Evolutionary conservation across 2,888 invertebrate species (phyloP), one percentile per base, ranked within the genome.

Genomic region (Phalera bucephala): DNA sequence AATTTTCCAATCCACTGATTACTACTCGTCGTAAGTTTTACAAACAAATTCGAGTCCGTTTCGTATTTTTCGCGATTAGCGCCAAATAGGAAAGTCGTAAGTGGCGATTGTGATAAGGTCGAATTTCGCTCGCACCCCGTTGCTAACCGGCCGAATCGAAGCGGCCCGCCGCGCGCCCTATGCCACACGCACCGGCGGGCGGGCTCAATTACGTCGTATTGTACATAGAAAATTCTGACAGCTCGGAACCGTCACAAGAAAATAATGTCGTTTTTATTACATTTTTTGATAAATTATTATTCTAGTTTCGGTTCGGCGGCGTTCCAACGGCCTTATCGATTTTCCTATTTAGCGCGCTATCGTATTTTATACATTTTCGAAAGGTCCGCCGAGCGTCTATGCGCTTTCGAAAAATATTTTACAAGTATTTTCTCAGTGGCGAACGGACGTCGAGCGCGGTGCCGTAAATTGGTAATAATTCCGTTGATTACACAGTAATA

Each of bases 1-100:
- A 92, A 92, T 91, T 92, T 92, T 92, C 92, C 92, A 91, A 91
- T 90, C 86, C 89, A 91, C 90, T 88, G 91, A 89, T 75, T 73
- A 76, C 64, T 72, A 71, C 64, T 66, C 61, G 73, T 75, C 72
- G 81, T 85, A 80, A 86, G 85, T 86, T 87, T 82, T 82, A 81
- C 82, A 85, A 86, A 84, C 82, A 82, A 84, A 83, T 80, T 80
- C 71, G 72, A 78, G 73, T 81, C 76, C 75, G 81, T 80, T 82
- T 84, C 77, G 74, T 80, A 80, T 86, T 85, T 85, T 87, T 87
- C 83, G 79, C 83, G 73, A 81, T 71, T 80, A 78, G 79, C 83
- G 76, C 83, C 76, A 77, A 80, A 74, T 86, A 83, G 72, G 79
- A 87, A 86, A 86, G 86, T 85, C 81, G 59, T 76, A 81, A 81